These are phyloP conservation scores for Troilus luridus DNA, from an alignment of 2,888 invertebrate species.

Conservation along the genomic window DNA sequence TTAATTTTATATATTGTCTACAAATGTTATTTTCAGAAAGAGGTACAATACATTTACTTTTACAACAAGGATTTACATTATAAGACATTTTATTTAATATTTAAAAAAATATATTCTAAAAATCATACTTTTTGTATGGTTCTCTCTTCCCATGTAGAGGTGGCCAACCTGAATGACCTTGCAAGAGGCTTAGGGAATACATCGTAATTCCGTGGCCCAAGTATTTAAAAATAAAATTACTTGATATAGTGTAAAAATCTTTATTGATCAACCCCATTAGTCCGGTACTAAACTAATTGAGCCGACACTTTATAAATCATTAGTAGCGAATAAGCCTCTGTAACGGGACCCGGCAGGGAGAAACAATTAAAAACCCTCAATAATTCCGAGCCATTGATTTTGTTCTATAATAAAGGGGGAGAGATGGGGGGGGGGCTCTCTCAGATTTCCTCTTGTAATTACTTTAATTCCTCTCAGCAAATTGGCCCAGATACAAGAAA, in stretches of 20 bases:
- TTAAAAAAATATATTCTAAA: too few relatives aligned
- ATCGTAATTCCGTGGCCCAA: too few relatives aligned
- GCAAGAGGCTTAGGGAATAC: too few relatives aligned
- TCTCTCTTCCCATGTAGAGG: too few relatives aligned
- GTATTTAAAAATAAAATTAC: background rate
- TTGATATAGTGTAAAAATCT: background rate
- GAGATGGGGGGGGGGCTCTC: background rate
- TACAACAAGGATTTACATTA: background rate
- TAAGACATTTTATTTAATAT: too few relatives aligned
- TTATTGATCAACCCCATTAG: background rate
- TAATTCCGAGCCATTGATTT: slow-evolving; percentile 5
- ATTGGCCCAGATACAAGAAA: background rate
- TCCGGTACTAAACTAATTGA: background rate
- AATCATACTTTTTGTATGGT: too few relatives aligned
- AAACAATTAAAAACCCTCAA: background rate
- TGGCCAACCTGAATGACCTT: too few relatives aligned
- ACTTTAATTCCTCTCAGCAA: background rate
- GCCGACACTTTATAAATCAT: slow-evolving; percentile 13
- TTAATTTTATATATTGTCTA: background rate
- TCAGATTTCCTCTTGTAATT: slow-evolving; percentile 30
- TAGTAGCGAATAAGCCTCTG: background rate
- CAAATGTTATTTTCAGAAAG: background rate
- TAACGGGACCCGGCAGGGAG: background rate
- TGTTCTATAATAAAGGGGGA: background rate
- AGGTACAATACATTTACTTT: too few relatives aligned